phyloP scores from a whole-genome alignment of 1,140 invertebrate species.

The Popillia japonica region DNA sequence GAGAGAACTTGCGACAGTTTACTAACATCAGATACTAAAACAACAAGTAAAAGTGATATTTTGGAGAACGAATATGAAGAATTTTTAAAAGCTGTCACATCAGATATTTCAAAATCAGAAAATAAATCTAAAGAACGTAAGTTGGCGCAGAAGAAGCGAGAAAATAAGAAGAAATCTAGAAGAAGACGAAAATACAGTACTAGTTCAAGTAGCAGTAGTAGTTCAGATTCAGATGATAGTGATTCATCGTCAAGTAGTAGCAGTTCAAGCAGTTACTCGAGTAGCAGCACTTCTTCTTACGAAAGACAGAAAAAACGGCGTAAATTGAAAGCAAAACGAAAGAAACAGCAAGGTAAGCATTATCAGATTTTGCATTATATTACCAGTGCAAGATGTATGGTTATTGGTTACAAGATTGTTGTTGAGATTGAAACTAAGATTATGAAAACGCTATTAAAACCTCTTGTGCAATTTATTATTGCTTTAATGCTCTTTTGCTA shows the following conservation, averaged over 20 bases:
- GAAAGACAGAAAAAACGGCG: conserved; percentile 41
- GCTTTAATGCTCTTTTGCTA: no score
- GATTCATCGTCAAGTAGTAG: conserved; percentile 32
- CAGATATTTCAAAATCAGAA: conserved; percentile 35
- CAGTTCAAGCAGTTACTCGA: conserved; percentile 41
- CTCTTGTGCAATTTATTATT: no score
- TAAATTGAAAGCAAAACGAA: conserved; percentile 27
- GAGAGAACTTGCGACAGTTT: background rate
- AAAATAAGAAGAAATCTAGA: conserved; percentile 24
- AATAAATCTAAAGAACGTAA: background rate
- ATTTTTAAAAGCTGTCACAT: conserved; percentile 55
- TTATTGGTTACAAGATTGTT: no score
- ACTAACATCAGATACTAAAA: background rate
- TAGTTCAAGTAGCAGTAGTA: conserved; percentile 38
- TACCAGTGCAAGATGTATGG: no score
- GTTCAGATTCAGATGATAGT: conserved; percentile 33
- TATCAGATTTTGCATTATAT: background rate
- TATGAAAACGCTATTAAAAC: no score
- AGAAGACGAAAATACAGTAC: conserved; percentile 32
- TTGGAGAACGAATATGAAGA: conserved; percentile 58
- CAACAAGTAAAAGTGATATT: conserved; percentile 7
- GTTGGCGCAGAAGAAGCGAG: background rate
- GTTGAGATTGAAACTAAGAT: no score
- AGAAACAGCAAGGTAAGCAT: background rate
- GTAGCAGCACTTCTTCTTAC: conserved; percentile 41